Conservation (phyloP, 2,888 invertebrate genomes). For the Iselma pallidipennis region DNA sequence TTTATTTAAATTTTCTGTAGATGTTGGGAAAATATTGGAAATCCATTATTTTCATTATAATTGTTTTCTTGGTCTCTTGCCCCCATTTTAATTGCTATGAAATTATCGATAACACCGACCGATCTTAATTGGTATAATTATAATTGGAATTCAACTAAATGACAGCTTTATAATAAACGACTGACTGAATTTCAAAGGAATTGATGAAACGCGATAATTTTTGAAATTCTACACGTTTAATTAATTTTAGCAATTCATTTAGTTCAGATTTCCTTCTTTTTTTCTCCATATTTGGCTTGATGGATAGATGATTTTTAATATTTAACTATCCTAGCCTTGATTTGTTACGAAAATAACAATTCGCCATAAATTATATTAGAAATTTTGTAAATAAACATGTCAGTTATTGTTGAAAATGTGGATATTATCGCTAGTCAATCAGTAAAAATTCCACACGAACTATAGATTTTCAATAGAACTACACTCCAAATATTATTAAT, state of each 20-base stretch:
- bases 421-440: no score
- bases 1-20: no score
- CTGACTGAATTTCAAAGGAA: background rate
- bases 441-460: no score
- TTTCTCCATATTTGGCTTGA: background rate
- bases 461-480: no score
- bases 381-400: no score
- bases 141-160: background rate
- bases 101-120: background rate
- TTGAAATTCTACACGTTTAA: background rate
- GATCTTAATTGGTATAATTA: background rate
- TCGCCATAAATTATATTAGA: no score
- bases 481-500: no score
- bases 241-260: background rate
- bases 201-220: background rate
- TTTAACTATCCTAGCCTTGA: no score
- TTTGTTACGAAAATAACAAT: no score
- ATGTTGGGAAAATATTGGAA: no score
- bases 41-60: background rate
- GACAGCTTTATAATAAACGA: background rate
- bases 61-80: background rate
- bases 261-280: no score
- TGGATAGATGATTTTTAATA: background rate
- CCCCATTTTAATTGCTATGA: background rate
- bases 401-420: no score